phyloP scores from a whole-genome alignment of 2,113 vertebrate genomes.

The Poicephalus meyeri region DNA sequence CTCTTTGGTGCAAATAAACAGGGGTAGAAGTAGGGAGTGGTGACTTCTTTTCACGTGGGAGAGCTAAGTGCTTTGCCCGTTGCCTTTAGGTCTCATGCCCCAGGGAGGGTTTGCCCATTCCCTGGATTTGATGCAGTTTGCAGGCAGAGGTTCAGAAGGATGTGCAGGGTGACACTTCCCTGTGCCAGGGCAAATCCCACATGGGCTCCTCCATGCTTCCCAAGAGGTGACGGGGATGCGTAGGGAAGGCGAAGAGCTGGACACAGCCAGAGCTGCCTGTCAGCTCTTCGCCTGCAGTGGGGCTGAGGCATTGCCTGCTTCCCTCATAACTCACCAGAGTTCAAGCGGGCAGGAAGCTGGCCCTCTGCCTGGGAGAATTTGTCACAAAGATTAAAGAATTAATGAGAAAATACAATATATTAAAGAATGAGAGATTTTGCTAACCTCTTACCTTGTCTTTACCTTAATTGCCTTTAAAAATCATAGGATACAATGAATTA shows the following conservation, averaged over 20 bases:
- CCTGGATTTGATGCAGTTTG: rapidly evolving
- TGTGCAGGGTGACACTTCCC: neutral
- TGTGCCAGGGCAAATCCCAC: too few relatives aligned
- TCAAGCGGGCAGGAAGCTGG: conserved; percentile 61
- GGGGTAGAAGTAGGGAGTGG: neutral
- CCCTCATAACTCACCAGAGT: conserved; percentile 21
- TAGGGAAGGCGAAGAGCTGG: rapidly evolving
- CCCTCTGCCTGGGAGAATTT: conserved; percentile 59
- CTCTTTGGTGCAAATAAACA: neutral
- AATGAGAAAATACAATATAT: conserved; percentile 67
- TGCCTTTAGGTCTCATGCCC: rapidly evolving
- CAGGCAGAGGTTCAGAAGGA: neutral
- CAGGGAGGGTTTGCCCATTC: neutral
- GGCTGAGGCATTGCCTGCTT: neutral
- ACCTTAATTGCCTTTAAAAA: conserved; percentile 67
- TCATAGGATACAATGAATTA: conserved; percentile 50
- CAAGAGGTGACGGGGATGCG: rapidly evolving
- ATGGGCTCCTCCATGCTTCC: rapidly evolving
- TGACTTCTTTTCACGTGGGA: neutral
- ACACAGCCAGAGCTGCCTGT: rapidly evolving
- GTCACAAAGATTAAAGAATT: conserved; percentile 56
- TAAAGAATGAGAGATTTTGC: conserved; percentile 59
- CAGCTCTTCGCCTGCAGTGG: neutral
- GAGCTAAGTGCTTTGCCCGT: rapidly evolving
- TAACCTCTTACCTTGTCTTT: conserved; percentile 69